phyloP scores from a whole-genome alignment of 2,113 vertebrate species.

The Morone chrysops region DNA sequence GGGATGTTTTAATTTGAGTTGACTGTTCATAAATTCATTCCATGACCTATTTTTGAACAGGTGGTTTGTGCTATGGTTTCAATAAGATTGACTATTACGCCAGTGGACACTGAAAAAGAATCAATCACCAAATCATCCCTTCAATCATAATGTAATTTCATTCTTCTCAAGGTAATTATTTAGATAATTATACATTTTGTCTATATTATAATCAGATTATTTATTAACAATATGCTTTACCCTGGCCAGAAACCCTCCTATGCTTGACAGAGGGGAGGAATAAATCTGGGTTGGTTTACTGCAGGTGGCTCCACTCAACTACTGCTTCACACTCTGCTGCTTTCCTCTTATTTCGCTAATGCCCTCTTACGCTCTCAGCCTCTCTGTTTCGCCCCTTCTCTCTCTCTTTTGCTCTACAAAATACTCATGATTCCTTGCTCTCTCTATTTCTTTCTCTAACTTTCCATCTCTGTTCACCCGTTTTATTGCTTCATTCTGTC shows the following conservation, averaged over 20 bases:
- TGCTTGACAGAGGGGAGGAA: constrained; percentile 48
- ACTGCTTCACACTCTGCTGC: constrained; percentile 67
- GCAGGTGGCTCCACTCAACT: constrained; percentile 73
- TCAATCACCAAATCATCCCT: background rate
- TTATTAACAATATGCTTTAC: constrained; percentile 8
- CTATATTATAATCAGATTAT: constrained; percentile 8
- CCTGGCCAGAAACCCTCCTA: constrained; percentile 17
- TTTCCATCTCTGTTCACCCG: background rate
- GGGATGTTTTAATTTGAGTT: background rate
- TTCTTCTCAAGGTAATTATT: background rate
- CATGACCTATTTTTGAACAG: background rate
- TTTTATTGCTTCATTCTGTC: constrained; percentile 19
- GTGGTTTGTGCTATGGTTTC: no score
- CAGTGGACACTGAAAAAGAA: no score
- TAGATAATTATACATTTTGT: background rate
- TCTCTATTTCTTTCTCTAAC: background rate
- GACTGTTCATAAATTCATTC: background rate
- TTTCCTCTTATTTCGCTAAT: constrained; percentile 56
- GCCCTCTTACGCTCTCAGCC: constrained; percentile 43
- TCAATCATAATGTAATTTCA: background rate
- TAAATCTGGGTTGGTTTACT: constrained; percentile 64
- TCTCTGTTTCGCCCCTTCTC: background rate
- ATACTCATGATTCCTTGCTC: background rate
- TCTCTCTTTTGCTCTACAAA: background rate
- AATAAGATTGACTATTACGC: no score